Evolutionary conservation across 2,113 vertebrate species (phyloP).

Genomic region (Microcebus tavaratra): DNA sequence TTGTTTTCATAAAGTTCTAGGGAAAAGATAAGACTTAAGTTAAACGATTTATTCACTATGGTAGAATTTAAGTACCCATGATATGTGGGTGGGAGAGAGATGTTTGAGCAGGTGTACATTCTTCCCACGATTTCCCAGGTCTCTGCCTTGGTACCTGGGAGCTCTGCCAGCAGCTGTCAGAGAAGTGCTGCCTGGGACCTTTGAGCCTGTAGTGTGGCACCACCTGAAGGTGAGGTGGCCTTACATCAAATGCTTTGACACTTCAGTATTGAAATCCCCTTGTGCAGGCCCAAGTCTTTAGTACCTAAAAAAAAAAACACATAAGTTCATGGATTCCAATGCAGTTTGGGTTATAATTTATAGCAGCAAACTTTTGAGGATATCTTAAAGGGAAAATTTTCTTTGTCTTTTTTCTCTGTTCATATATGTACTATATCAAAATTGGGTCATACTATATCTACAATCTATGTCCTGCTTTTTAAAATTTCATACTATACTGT

Average conservation of each 20-base stretch:
- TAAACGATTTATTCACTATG: not conserved
- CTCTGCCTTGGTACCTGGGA: not conserved
- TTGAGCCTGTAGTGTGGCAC: rapidly evolving
- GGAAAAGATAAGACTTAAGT: not conserved
- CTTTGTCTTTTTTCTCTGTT: not conserved
- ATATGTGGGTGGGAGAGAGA: not conserved
- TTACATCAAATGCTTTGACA: not conserved
- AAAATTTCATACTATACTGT: not conserved
- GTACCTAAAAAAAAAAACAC: not conserved
- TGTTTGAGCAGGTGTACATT: not conserved
- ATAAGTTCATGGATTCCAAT: not conserved
- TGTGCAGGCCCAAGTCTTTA: not conserved
- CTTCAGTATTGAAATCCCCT: not conserved
- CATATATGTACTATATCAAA: not conserved
- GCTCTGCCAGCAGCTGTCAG: not conserved
- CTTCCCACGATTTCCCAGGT: not conserved
- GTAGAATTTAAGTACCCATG: not conserved
- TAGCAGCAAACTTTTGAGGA: not conserved
- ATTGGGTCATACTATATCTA: not conserved
- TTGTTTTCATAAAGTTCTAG: not conserved
- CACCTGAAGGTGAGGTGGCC: not conserved
- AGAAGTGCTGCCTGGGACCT: not conserved
- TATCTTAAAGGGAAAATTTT: not conserved
- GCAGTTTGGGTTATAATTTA: not conserved
- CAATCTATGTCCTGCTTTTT: not conserved